These are phyloP conservation scores for Dolichomitus sp. DNA, from an alignment of 2,888 invertebrate genomes.

Conservation along the genomic window DNA sequence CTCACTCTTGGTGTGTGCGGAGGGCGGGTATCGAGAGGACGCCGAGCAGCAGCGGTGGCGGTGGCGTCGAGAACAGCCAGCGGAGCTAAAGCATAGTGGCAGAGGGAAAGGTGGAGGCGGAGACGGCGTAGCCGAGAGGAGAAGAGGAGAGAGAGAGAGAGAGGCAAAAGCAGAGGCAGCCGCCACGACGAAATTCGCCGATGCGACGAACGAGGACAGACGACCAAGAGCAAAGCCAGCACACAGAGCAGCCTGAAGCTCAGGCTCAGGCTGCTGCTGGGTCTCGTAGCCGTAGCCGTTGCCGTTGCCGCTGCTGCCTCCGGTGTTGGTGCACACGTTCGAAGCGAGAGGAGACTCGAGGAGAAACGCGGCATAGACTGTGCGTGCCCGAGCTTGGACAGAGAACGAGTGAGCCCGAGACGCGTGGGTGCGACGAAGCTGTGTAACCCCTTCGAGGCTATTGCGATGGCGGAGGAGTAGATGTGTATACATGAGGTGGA, in stretches of 20 bases:
- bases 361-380: constrained; percentile 35
- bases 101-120: constrained; percentile 40
- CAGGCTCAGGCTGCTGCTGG: constrained; percentile 33
- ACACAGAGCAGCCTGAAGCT: constrained; percentile 52
- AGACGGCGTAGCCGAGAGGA: constrained; percentile 69
- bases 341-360: constrained; percentile 54
- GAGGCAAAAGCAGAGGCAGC: constrained; percentile 15
- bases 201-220: constrained; percentile 80
- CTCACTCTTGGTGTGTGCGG: constrained; percentile 53
- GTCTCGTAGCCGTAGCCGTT: constrained; percentile 29
- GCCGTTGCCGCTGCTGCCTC: constrained; percentile 8
- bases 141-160: constrained; percentile 65
- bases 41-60: constrained; percentile 35
- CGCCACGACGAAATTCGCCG: constrained; percentile 80
- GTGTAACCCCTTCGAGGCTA: constrained; percentile 63
- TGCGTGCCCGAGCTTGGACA: constrained; percentile 53
- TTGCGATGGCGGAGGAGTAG: constrained; percentile 66
- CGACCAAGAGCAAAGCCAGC: constrained; percentile 53
- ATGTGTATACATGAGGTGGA: constrained; percentile 50
- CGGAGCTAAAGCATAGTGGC: constrained; percentile 25
- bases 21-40: constrained; percentile 63
- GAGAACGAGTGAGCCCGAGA: constrained; percentile 56
- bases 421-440: constrained; percentile 66
- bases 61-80: constrained; percentile 49
- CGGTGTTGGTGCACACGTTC: constrained; percentile 24